Evolutionary conservation across 2,888 invertebrate species (phyloP), one percentile per base, ranked within the genome.

Genomic region (Alentia gelatinosa): DNA sequence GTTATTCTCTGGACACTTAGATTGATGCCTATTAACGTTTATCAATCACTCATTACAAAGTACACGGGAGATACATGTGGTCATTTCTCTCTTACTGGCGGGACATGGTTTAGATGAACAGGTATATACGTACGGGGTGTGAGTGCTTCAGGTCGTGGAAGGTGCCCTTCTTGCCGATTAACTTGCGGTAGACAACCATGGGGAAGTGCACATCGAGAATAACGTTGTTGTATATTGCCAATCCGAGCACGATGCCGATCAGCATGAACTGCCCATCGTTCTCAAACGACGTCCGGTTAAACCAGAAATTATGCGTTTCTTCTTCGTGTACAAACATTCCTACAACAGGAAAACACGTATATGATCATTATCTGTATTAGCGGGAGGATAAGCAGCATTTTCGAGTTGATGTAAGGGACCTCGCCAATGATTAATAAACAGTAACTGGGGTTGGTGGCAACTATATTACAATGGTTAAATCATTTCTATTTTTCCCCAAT

Each of bases 221-320:
- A 42, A 99, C 98, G 96, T 98, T 98, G 96, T 99, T 99, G 96
- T 99, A 99, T 95, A 99, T 99, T 90, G 99, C 99, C 94, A 99
- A 97, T 5, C 99, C 99, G 91, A 99, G 97, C 86, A 99, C 98
- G 93, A 99, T 98, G 79, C 99, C 99, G 94, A 99, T 98, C 90
- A 99, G 96, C 0, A 98, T 98, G 96, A 98, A 99, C 96, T 99
- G 99, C 68, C 98, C 98, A 94, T 98, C 98, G 94, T 98, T 98
- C 96, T 99, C 99, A 95, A 98, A 98, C 68, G 98, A 98, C 19
- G 98, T 98, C 19, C 98, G 98, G 96, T 99, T 99, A 96, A 99
- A 99, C 98, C 98, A 98, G 95, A 97, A 97, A 56, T 96, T 97
- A 90, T 96, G 96, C 0, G 97, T 97, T 88, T 97, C 97, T 92